Conservation (phyloP, 37 sponge, comb jelly and placozoan species). For the Oscarella lobularis region DNA sequence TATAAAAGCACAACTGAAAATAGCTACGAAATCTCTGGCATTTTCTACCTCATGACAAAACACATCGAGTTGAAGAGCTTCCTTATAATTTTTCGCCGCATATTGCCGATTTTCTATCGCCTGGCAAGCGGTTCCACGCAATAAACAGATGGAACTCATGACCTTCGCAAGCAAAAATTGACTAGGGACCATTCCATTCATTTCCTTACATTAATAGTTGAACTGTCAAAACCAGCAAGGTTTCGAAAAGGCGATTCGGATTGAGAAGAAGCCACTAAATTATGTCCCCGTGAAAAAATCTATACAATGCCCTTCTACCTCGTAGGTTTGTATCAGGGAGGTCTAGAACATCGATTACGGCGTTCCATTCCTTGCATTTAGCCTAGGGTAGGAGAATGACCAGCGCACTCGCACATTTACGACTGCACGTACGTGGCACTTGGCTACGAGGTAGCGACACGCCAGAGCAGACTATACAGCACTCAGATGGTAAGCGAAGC, state of each 20-base stretch:
- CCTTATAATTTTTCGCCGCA: not conserved
- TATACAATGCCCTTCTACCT: too few relatives aligned
- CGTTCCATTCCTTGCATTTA: not conserved
- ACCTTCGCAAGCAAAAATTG: too few relatives aligned
- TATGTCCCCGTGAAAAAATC: too few relatives aligned
- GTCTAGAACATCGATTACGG: not conserved
- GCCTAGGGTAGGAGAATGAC: not conserved
- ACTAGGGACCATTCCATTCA: too few relatives aligned
- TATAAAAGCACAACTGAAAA: not conserved
- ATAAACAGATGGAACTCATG: not conserved
- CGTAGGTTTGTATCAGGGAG: too few relatives aligned
- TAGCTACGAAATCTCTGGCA: too few relatives aligned
- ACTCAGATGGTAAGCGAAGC: too few relatives aligned
- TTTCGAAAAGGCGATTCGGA: too few relatives aligned
- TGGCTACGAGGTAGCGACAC: not conserved
- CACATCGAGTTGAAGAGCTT: constrained; percentile 2
- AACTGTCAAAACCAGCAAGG: too few relatives aligned
- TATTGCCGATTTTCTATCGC: not conserved
- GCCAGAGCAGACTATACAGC: not conserved
- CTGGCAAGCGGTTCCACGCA: not conserved
- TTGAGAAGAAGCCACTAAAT: too few relatives aligned
- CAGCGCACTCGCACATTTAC: not conserved
- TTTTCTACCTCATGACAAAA: not conserved
- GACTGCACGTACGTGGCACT: not conserved
- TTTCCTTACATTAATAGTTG: too few relatives aligned